A percentile compares a stretch with the other conserved stretches of the same genome.
Conservation (phyloP, 2,797 vertebrate genomes). For the Tamandua tetradactyla region DNA sequence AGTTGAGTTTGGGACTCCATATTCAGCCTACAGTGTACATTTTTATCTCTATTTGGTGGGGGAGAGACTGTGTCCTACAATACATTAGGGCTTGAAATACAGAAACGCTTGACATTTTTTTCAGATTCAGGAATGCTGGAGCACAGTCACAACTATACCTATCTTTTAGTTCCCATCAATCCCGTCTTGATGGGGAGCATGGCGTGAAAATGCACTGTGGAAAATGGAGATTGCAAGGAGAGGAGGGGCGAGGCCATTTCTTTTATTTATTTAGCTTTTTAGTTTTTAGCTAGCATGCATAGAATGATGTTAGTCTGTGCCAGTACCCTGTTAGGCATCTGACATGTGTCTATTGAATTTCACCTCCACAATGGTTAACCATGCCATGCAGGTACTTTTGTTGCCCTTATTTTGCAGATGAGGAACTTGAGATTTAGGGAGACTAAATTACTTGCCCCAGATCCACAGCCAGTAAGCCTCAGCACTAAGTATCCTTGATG, state of each 20-base stretch:
- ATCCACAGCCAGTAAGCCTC: not conserved
- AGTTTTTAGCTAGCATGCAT: not conserved
- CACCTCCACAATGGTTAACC: not conserved
- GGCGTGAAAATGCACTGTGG: not conserved
- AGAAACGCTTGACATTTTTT: not conserved
- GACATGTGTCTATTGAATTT: not conserved
- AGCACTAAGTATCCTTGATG: not conserved
- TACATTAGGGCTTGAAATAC: not conserved
- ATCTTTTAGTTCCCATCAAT: not conserved
- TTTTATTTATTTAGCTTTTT: not conserved
- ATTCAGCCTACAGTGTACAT: not conserved
- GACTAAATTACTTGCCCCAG: not conserved
- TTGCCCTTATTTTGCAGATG: not conserved
- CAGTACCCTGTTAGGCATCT: not conserved
- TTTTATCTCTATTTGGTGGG: not conserved
- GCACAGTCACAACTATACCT: not conserved
- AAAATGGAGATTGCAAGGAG: not conserved
- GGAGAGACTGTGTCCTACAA: not conserved
- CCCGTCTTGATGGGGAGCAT: not conserved
- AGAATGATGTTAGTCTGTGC: not conserved
- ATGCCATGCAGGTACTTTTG: not conserved
- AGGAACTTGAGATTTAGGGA: not conserved
- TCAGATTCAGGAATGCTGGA: not conserved
- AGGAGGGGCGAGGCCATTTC: not conserved
- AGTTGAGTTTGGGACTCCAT: not conserved